Evolutionary conservation across 1,140 invertebrate species (phyloP).

Genomic region (Popillia japonica): DNA sequence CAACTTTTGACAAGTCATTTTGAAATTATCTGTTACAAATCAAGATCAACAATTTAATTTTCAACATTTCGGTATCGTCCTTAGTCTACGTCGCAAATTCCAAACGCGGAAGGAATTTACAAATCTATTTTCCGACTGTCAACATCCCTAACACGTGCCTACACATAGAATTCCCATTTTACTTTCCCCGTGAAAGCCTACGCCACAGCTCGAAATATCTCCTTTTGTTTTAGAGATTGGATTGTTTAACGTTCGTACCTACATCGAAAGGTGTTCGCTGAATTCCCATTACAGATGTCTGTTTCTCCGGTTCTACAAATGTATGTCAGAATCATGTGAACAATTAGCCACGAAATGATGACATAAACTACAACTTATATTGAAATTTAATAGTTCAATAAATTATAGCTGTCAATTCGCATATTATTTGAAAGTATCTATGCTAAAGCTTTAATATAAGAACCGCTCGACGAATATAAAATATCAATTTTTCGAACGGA

Average conservation of each 20-base stretch:
- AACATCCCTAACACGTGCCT: slow-evolving; percentile 32
- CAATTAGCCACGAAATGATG: slow-evolving; percentile 21
- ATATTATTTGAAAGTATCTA: not conserved
- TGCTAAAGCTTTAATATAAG: not conserved
- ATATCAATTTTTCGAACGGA: not conserved
- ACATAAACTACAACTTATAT: slow-evolving; percentile 13
- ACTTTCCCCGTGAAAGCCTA: slow-evolving; percentile 1
- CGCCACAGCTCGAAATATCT: slow-evolving; percentile 17
- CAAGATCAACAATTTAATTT: not conserved
- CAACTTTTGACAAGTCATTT: not conserved
- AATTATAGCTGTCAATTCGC: not conserved
- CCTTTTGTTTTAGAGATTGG: slow-evolving; percentile 20
- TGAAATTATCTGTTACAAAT: not conserved
- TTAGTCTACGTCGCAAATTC: not conserved
- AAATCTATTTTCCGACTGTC: slow-evolving; percentile 27
- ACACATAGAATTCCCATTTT: slow-evolving; percentile 32
- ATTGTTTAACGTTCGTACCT: not conserved
- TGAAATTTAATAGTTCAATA: slow-evolving; percentile 1
- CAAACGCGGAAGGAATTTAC: slow-evolving; percentile 14
- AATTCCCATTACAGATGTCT: not conserved
- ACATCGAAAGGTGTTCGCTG: not conserved
- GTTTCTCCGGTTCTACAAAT: not conserved
- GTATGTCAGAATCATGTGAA: not conserved
- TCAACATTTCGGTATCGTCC: slow-evolving; percentile 3
- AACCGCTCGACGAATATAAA: not conserved